Evolutionary conservation across 2,797 vertebrate genomes (phyloP).

Genomic region (Sciurus carolinensis): DNA sequence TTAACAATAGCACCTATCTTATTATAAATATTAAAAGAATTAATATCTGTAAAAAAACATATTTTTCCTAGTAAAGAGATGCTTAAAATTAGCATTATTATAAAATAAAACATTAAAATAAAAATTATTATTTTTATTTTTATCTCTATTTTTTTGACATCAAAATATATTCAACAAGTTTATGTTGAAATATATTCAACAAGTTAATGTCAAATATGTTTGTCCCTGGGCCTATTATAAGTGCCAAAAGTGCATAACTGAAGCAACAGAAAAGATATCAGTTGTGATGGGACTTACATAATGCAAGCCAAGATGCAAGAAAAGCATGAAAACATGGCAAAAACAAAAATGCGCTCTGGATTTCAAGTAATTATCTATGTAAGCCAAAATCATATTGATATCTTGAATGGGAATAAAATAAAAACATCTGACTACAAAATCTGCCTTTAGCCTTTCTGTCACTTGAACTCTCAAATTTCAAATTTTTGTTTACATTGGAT

Average conservation of each 20-base stretch:
- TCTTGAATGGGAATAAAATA: background rate
- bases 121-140: background rate
- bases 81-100: background rate
- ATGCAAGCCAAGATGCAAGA: background rate
- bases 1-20: background rate
- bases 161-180: slow-evolving; percentile 42
- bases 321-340: background rate
- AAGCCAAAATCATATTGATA: background rate
- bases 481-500: background rate
- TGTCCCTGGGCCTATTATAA: background rate
- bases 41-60: background rate
- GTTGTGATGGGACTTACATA: background rate
- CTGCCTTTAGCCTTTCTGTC: background rate
- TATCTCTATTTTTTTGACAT: background rate
- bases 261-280: background rate
- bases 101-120: no score
- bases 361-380: background rate
- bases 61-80: background rate
- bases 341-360: background rate
- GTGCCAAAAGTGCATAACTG: background rate
- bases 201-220: slow-evolving; percentile 30
- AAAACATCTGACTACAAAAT: background rate
- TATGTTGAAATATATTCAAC: slow-evolving; percentile 9
- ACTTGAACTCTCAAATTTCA: background rate
- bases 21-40: background rate